Percentiles rank a stretch among this genome's conserved stretches.
Evolutionary conservation across 2,888 invertebrate species (phyloP).

Genomic region (Drosophila borborema): DNA sequence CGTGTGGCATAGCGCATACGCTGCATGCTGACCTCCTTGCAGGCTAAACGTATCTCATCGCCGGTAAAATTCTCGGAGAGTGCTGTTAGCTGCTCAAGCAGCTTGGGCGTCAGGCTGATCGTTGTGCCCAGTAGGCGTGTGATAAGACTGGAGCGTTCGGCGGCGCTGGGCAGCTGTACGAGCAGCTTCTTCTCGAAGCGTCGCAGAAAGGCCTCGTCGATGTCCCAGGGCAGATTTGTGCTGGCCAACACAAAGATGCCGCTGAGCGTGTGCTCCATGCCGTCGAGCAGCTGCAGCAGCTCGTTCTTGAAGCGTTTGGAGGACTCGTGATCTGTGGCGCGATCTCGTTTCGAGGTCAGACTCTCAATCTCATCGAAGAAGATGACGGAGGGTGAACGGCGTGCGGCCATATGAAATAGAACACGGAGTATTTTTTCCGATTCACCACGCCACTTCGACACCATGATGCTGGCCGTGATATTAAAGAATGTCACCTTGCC

Average conservation of each 20-base stretch:
- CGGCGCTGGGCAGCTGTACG: conserved; percentile 90
- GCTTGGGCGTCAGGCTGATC: conserved; percentile 57
- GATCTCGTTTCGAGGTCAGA: conserved; percentile 89
- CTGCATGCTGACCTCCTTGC: conserved; percentile 95
- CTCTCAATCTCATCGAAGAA: conserved; percentile 97
- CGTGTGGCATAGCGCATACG: conserved; percentile 87
- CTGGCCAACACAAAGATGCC: conserved; percentile 92
- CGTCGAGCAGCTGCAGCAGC: conserved; percentile 94
- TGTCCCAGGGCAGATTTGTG: conserved; percentile 97
- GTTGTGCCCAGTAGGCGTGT: conserved; percentile 86
- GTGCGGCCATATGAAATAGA: conserved; percentile 94
- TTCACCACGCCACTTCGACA: conserved; percentile 98
- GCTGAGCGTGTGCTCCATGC: conserved; percentile 88
- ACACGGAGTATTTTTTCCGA: conserved; percentile 96
- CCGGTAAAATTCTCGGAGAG: conserved; percentile 93
- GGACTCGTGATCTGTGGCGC: conserved; percentile 92
- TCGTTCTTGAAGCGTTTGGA: conserved; percentile 95
- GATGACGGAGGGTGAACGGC: conserved; percentile 94
- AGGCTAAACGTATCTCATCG: conserved; percentile 93
- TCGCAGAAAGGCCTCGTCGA: conserved; percentile 94
- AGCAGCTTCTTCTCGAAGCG: conserved; percentile 94
- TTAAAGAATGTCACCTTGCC: conserved; percentile 93
- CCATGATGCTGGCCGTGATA: conserved; percentile 93
- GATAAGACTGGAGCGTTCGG: conserved; percentile 90
- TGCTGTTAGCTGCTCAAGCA: conserved; percentile 85